Base-by-base conservation (phyloP, 2,113 vertebrate species). In the Hemiprocne comata region DNA sequence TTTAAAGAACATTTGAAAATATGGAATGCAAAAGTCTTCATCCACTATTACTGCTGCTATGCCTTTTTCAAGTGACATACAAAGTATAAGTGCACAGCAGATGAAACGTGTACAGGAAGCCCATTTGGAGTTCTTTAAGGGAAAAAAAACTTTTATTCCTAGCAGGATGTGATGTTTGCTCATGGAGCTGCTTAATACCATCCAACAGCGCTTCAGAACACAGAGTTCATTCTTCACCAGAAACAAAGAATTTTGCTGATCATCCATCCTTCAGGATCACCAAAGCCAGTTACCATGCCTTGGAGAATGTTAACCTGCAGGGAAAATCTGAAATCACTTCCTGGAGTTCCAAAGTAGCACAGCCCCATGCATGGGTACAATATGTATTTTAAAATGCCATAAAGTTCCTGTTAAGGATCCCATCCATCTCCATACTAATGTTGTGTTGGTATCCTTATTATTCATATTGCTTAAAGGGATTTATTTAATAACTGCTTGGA, bases 251-350 rank as follows among this genome's bases (percentile, higher is more conserved):
- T 44, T 57, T 38, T 62, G 24, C 31, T 50, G 24, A 29, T 20
- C 0, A 1, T 58, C 24, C 0, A 1, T 58, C 24, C 36, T 28
- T 64, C 38, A 9, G 46, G 62, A 65, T 17, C 65, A 55, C 21
- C 57, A 60, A 51, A 73, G 34, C 31, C n/a, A n/a, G 46, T 54
- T 57, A 48, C 38, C 34, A 9, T 19, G 58, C 26, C 58, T 55
- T 60, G 48, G 33, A 69, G 44, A 80, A 83, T 1, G 12, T 17
- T n/a, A 81, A 70, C 31, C 16, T 21, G 33, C 25, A 82, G 9
- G 7, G 53, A 61, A 65, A 81, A 55, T 48, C 7, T 42, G 29
- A 66, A 67, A 72, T 54, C 28, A 38, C 13, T 21, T 19, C 26
- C 31, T 36, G 10, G 51, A 70, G 23, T 38, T 84, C 55, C 29